Conservation (phyloP, 1,140 invertebrate genomes). For the Portunus trituberculatus region DNA sequence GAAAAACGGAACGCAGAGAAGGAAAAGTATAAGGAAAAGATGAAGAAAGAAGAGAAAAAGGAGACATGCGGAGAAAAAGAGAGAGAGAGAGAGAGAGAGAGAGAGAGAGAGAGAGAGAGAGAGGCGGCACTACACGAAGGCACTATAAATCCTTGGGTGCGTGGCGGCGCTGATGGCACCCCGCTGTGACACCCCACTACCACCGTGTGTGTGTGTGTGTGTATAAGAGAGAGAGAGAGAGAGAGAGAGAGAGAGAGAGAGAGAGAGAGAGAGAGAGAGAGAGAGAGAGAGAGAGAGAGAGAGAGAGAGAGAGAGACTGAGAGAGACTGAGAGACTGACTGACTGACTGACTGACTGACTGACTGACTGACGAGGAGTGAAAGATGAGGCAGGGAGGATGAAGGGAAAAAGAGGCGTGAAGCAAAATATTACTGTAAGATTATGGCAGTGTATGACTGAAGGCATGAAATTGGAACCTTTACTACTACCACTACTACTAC, state of each 20-base stretch:
- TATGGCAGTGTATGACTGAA: background rate
- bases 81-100: conserved; percentile 38
- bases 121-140: conserved; percentile 64
- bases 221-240: background rate
- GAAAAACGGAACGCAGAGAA: no score
- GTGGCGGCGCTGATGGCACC: conserved; percentile 67
- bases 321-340: background rate
- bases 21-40: no score
- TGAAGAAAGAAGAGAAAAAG: background rate
- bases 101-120: conserved; percentile 32
- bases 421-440: background rate
- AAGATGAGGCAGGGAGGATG: background rate
- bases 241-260: background rate
- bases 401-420: background rate
- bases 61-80: background rate
- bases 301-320: background rate
- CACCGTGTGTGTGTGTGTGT: conserved; percentile 17
- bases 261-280: background rate
- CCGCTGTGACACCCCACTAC: conserved; percentile 48
- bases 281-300: background rate
- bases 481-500: background rate
- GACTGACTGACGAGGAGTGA: background rate
- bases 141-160: conserved; percentile 65
- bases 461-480: background rate
- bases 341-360: background rate